phyloP scores from a whole-genome alignment of 2,888 invertebrate genomes.

The Chironomus tentans region DNA sequence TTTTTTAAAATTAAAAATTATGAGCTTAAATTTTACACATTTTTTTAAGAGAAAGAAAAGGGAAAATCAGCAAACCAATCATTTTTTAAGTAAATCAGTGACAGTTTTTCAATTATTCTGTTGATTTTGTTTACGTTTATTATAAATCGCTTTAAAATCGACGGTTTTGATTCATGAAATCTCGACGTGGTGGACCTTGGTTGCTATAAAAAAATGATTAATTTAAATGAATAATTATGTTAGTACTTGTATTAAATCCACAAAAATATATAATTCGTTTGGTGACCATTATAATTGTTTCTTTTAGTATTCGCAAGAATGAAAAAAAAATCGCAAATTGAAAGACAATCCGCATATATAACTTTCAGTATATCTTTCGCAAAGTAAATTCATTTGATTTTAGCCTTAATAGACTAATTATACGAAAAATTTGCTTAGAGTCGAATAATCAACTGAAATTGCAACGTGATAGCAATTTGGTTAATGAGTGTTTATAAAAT shows the following conservation, averaged over 20 bases:
- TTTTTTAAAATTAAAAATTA: too few relatives aligned
- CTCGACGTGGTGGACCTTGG: slow-evolving; percentile 35
- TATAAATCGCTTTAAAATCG: slow-evolving; percentile 34
- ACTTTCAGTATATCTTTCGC: too few relatives aligned
- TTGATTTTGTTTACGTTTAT: not conserved
- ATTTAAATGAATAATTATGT: not conserved
- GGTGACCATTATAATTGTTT: not conserved
- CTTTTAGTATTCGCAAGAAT: not conserved
- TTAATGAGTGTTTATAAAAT: too few relatives aligned
- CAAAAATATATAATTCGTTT: too few relatives aligned
- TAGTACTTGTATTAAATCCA: not conserved
- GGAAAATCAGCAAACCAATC: not conserved
- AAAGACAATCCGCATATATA: not conserved
- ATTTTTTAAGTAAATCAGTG: not conserved
- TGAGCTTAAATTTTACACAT: not conserved
- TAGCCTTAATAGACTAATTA: not conserved
- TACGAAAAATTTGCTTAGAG: not conserved
- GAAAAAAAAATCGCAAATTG: not conserved
- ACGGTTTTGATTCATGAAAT: slow-evolving; percentile 35
- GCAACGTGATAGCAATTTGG: too few relatives aligned
- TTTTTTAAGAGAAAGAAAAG: not conserved
- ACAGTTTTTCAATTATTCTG: not conserved
- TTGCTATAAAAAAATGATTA: slow-evolving; percentile 34
- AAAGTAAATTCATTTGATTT: too few relatives aligned
- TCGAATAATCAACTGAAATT: too few relatives aligned